These are phyloP conservation scores for Lasioglossum leucozonium DNA, from an alignment of 2,888 invertebrate species.

Conservation along the genomic window DNA sequence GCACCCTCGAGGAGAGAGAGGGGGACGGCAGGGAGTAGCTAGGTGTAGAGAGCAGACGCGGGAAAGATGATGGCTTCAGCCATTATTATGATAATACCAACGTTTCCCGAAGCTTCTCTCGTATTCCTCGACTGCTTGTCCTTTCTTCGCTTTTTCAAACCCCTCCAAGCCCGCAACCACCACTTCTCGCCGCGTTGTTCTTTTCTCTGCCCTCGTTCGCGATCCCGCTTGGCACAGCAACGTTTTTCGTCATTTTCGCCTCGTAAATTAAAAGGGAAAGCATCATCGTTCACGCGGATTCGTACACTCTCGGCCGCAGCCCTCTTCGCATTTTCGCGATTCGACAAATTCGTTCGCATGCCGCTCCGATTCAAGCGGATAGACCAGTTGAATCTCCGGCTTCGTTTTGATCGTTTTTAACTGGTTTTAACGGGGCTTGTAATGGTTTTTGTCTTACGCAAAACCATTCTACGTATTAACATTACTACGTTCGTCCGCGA, in stretches of 20 bases:
- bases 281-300: conserved; percentile 6
- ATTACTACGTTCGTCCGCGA: too few species aligned
- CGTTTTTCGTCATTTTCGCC: conserved; percentile 51
- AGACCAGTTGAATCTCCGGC: neutral
- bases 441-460: too few species aligned
- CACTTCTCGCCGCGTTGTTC: conserved; percentile 2
- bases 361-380: conserved; percentile 38
- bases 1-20: conserved; percentile 55
- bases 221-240: conserved; percentile 23
- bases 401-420: neutral
- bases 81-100: conserved; percentile 80
- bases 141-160: conserved; percentile 41
- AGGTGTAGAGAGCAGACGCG: conserved; percentile 47
- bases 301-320: conserved; percentile 26
- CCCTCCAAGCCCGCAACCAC: neutral
- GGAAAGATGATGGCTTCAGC: conserved; percentile 76
- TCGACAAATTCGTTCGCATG: conserved; percentile 45
- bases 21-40: conserved; percentile 18
- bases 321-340: conserved; percentile 28
- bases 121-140: conserved; percentile 66
- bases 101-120: conserved; percentile 73
- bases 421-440: neutral
- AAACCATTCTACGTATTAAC: too few species aligned
- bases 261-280: conserved; percentile 68
- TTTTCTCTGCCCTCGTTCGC: conserved; percentile 26